phyloP scores from a whole-genome alignment of 2,113 vertebrate genomes.

The Malurus elegans region DNA sequence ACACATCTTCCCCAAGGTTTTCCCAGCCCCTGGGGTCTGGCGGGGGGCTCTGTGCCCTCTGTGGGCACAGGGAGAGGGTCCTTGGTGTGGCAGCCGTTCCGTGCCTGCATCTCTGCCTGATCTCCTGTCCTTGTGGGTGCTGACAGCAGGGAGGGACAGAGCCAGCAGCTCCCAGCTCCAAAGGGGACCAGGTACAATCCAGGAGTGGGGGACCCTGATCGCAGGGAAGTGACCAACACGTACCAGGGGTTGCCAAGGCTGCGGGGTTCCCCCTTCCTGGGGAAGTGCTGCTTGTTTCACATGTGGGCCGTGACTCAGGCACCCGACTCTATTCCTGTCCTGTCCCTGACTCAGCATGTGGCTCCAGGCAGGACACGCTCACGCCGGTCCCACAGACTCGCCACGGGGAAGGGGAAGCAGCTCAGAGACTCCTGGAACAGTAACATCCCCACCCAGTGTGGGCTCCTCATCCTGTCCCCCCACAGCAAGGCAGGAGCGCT shows the following conservation, averaged over 20 bases:
- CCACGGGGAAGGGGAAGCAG: background rate
- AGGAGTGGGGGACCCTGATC: background rate
- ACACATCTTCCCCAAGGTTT: background rate
- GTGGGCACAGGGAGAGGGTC: background rate
- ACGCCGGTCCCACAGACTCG: accelerated
- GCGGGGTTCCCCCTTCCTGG: background rate
- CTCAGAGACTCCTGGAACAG: background rate
- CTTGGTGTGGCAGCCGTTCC: background rate
- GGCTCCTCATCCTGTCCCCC: accelerated
- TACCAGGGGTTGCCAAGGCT: background rate
- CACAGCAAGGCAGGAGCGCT: background rate
- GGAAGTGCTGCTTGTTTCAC: background rate
- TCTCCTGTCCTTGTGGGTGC: background rate
- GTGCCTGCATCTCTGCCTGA: background rate
- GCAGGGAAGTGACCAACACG: background rate
- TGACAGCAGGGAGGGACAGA: background rate
- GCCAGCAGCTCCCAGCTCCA: background rate
- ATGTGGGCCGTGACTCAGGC: background rate
- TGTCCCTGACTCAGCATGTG: background rate
- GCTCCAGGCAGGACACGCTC: background rate
- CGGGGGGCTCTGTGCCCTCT: accelerated
- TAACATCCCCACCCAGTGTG: background rate
- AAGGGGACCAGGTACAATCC: background rate
- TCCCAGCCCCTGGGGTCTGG: background rate
- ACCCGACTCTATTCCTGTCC: background rate